Conservation (phyloP, 2,113 vertebrate genomes). For the Orientallactaga bullata region DNA sequence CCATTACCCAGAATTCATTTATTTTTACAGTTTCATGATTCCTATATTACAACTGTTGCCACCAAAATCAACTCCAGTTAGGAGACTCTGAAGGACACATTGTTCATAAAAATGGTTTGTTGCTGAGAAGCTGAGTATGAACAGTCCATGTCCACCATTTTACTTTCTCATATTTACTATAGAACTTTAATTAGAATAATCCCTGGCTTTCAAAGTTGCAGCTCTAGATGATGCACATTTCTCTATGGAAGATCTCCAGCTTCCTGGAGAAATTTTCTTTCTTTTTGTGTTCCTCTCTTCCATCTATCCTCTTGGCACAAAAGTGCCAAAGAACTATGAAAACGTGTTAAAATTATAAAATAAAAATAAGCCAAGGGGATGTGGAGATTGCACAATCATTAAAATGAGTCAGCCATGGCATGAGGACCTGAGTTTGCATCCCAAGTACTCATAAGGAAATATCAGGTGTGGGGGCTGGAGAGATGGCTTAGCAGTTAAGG, state of each 20-base stretch:
- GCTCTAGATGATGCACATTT: not conserved
- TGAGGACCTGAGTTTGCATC: no score
- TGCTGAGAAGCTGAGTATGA: not conserved
- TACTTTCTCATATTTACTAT: not conserved
- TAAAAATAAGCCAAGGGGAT: not conserved
- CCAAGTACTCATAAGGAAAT: no score
- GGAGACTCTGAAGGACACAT: not conserved
- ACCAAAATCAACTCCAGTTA: not conserved
- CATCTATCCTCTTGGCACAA: not conserved
- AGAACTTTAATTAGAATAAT: constrained; percentile 27
- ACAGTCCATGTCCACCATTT: not conserved
- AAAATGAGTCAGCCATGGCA: no score
- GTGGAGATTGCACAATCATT: no score
- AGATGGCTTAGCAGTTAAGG: no score
- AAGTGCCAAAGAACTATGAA: not conserved
- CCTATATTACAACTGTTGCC: not conserved
- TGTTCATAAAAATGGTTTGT: not conserved
- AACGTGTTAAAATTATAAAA: not conserved
- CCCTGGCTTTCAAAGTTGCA: not conserved
- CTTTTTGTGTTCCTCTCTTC: not conserved
- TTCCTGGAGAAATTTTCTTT: not conserved
- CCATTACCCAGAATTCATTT: not conserved
- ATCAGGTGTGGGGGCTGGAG: no score
- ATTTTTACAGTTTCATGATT: not conserved
- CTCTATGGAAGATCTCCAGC: no score